These are phyloP conservation scores for Eleutherodactylus coqui DNA, from an alignment of 2,797 vertebrate genomes.

Conservation along the genomic window DNA sequence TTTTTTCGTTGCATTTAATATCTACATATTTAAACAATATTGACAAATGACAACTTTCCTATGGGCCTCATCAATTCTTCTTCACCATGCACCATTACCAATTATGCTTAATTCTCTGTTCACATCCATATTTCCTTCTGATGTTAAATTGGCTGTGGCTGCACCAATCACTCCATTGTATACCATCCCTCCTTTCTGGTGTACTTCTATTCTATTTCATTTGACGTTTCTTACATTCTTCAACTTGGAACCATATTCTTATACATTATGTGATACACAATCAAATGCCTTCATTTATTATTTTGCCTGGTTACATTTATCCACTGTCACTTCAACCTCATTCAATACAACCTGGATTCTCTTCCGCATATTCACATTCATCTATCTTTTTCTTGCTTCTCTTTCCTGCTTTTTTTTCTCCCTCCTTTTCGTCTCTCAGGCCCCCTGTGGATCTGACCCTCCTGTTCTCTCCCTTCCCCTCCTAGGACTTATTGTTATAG, in stretches of 20 bases:
- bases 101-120: background rate
- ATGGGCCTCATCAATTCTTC: background rate
- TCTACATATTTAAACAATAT: background rate
- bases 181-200: background rate
- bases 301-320: background rate
- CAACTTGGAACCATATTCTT: background rate
- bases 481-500: slow-evolving; percentile 90
- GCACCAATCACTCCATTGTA: background rate
- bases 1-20: background rate
- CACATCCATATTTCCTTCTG: background rate
- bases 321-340: background rate
- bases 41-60: background rate
- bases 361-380: slow-evolving; percentile 46
- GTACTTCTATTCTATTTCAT: background rate
- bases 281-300: background rate
- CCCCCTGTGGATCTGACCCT: slow-evolving; percentile 79
- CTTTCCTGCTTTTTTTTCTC: slow-evolving; percentile 49
- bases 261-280: background rate
- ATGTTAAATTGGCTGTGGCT: background rate
- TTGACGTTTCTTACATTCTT: background rate
- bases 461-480: slow-evolving; percentile 88
- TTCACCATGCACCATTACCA: background rate
- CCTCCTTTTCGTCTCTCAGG: slow-evolving; percentile 74
- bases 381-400: slow-evolving; percentile 10
- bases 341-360: background rate